Percentiles rank a stretch among this genome's conserved stretches.
These are phyloP conservation scores for Beroe ovata DNA, from an alignment of 37 sponge, comb jelly and placozoan species.

Conservation along the genomic window DNA sequence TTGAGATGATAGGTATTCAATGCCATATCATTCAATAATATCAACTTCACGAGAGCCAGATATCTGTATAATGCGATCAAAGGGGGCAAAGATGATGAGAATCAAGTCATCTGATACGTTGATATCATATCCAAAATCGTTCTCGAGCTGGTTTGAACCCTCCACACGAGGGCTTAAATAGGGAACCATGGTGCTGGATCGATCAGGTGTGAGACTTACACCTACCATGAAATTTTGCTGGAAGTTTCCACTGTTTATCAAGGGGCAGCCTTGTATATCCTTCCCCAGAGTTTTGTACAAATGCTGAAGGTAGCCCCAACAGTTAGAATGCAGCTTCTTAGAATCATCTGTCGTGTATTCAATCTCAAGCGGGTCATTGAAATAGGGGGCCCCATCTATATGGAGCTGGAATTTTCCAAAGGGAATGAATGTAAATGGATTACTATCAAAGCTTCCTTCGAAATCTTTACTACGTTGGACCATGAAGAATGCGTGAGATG, in stretches of 20 bases:
- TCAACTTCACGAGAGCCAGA: neutral
- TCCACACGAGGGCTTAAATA: slow-evolving; percentile 1
- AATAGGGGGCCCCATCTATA: neutral
- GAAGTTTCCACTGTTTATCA: slow-evolving; percentile 2
- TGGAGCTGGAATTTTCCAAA: slow-evolving; percentile 5
- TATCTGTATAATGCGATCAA: neutral
- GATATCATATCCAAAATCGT: slow-evolving; percentile 1
- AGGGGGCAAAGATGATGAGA: neutral
- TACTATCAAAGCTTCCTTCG: neutral
- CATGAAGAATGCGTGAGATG: slow-evolving; percentile 8
- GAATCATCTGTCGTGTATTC: neutral
- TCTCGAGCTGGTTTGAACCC: neutral
- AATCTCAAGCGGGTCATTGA: neutral
- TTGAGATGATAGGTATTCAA: neutral
- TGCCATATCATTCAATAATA: neutral
- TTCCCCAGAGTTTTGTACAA: neutral
- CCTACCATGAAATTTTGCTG: slow-evolving; percentile 23
- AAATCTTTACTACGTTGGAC: neutral
- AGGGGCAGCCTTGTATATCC: neutral
- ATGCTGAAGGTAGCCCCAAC: neutral
- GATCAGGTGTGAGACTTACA: neutral
- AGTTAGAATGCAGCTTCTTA: neutral
- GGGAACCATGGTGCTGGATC: neutral
- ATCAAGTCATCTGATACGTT: slow-evolving; percentile 14
- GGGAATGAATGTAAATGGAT: slow-evolving; percentile 26